phyloP scores from a whole-genome alignment of 1,140 invertebrate genomes.

The Hesperophylax magnus region DNA sequence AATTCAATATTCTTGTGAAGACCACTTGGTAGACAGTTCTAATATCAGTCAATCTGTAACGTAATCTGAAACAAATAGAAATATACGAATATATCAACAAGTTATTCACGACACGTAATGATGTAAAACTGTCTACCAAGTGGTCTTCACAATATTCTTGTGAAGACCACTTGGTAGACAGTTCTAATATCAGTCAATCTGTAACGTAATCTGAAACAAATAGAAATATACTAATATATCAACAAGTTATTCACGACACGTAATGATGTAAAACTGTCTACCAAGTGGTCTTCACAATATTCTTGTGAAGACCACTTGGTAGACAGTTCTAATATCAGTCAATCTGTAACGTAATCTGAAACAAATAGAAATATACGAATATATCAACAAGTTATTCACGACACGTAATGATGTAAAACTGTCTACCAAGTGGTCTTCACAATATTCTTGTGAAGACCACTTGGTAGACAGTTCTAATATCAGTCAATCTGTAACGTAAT shows the following conservation, averaged over 20 bases:
- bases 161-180: constrained; percentile 70
- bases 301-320: constrained; percentile 70
- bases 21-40: constrained; percentile 70
- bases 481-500: constrained; percentile 69
- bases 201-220: constrained; percentile 68
- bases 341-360: constrained; percentile 70
- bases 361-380: not conserved
- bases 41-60: constrained; percentile 67
- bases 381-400: no score
- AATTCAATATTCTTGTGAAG: constrained; percentile 68
- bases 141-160: constrained; percentile 67
- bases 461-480: constrained; percentile 68
- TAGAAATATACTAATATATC: no score
- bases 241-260: no score
- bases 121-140: no score
- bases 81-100: no score
- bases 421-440: no score
- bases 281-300: no score
- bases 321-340: constrained; percentile 66
- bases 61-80: constrained; percentile 64
- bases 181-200: constrained; percentile 66
- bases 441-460: constrained; percentile 69
- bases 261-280: no score
- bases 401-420: no score
- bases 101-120: no score